Evolutionary conservation across 2,113 vertebrate genomes (phyloP).

Genomic region (Phyllopteryx taeniolatus): DNA sequence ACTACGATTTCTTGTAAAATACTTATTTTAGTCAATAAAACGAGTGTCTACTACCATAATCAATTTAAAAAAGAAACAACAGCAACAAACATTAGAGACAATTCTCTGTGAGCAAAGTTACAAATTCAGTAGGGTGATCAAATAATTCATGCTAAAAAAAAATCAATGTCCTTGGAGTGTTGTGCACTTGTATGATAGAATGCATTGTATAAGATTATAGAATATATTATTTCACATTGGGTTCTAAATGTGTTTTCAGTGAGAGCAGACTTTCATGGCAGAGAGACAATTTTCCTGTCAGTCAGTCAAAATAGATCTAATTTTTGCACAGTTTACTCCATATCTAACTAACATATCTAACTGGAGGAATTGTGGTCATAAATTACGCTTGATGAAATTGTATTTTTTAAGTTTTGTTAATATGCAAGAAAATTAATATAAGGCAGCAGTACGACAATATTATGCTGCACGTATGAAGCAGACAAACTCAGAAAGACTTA

Average conservation of each 20-base stretch:
- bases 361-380: background rate
- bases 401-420: background rate
- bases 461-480: slow-evolving; percentile 3
- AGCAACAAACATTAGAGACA: background rate
- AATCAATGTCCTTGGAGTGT: background rate
- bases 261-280: slow-evolving; percentile 11
- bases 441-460: slow-evolving; percentile 7
- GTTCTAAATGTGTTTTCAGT: slow-evolving; percentile 34
- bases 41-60: no score
- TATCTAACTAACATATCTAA: background rate
- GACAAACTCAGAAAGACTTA: slow-evolving; percentile 41
- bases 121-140: background rate
- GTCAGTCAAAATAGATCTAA: background rate
- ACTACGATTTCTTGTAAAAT: no score
- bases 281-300: slow-evolving; percentile 1
- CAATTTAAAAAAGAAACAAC: background rate
- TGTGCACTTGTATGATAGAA: background rate
- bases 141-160: no score
- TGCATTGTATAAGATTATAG: background rate
- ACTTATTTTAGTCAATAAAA: no score
- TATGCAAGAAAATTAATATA: background rate
- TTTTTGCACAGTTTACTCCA: background rate
- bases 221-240: background rate
- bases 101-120: background rate
- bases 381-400: background rate